Evolutionary conservation across 1,140 invertebrate genomes (phyloP).

Genomic region (Cherax destructor): DNA sequence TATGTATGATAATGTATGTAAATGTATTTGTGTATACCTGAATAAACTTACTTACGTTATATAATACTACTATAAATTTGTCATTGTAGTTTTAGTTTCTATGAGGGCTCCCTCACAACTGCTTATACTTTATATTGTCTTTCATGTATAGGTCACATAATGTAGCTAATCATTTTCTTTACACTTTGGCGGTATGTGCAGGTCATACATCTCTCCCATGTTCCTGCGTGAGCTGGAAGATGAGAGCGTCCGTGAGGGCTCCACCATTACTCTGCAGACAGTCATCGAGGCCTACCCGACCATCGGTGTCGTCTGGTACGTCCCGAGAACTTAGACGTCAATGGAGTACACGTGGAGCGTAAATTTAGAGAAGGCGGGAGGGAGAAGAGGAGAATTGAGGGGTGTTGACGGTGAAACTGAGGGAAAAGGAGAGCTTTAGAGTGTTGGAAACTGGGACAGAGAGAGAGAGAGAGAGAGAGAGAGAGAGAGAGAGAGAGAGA

Average conservation of each 20-base stretch:
- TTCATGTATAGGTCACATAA: no score
- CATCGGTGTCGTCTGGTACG: constrained; percentile 86
- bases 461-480: not conserved
- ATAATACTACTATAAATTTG: no score
- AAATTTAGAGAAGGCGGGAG: not conserved
- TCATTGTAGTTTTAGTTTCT: no score
- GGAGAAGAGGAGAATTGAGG: not conserved
- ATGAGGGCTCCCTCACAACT: no score
- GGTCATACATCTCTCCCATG: constrained; percentile 86
- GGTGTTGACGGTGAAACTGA: not conserved
- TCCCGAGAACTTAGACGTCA: not conserved
- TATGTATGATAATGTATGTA: no score
- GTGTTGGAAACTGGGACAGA: not conserved
- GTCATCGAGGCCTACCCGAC: constrained; percentile 88
- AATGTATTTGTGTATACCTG: no score
- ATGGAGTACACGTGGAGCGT: not conserved
- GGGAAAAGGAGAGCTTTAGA: no score
- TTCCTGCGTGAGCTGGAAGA: constrained; percentile 83
- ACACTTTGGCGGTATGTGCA: not conserved
- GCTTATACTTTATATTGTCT: no score
- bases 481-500: not conserved
- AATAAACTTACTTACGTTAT: no score
- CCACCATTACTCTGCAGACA: constrained; percentile 82
- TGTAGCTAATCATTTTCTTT: not conserved
- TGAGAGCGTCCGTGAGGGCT: constrained; percentile 77